A percentile compares a stretch with the other conserved stretches of the same genome.
These are phyloP conservation scores for Alligator mississippiensis DNA, from an alignment of 2,113 vertebrate species.

Conservation along the genomic window DNA sequence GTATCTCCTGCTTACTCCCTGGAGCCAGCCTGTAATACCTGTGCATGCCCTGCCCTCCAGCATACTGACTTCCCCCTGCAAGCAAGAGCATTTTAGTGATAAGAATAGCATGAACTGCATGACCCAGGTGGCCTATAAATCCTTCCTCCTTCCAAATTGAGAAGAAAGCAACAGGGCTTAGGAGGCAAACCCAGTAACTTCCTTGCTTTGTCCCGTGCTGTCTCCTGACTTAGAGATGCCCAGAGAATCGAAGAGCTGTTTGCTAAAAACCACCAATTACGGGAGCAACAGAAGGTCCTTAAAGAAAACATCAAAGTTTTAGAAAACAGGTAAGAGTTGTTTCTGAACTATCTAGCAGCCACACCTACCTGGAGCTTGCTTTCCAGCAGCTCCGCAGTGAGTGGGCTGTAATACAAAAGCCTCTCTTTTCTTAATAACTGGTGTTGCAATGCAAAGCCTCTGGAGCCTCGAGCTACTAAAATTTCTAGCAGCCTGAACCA, in stretches of 20 bases:
- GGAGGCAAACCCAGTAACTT: background rate
- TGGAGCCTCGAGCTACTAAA: background rate
- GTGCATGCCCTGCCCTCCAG: background rate
- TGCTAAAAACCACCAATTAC: constrained; percentile 92
- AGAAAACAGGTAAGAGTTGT: constrained; percentile 88
- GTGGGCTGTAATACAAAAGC: rapidly evolving
- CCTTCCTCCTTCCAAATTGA: background rate
- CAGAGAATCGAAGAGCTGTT: constrained; percentile 94
- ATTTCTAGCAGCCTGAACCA: too few species aligned
- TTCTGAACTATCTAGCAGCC: background rate
- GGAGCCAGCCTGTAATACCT: background rate
- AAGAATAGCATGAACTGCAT: rapidly evolving
- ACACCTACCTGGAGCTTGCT: background rate
- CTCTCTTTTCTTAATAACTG: rapidly evolving
- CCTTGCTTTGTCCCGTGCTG: background rate
- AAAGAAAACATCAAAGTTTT: constrained; percentile 93
- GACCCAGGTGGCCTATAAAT: rapidly evolving
- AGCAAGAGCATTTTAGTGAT: background rate
- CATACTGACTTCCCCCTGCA: background rate
- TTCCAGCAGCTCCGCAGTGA: background rate
- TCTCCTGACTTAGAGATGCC: constrained; percentile 80
- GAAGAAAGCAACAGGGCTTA: rapidly evolving
- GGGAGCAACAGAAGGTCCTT: constrained; percentile 91
- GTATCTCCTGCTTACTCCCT: too few species aligned
- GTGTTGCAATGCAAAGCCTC: background rate